Conservation (phyloP, 2,888 invertebrate genomes). For the Epinotia demarniana region DNA sequence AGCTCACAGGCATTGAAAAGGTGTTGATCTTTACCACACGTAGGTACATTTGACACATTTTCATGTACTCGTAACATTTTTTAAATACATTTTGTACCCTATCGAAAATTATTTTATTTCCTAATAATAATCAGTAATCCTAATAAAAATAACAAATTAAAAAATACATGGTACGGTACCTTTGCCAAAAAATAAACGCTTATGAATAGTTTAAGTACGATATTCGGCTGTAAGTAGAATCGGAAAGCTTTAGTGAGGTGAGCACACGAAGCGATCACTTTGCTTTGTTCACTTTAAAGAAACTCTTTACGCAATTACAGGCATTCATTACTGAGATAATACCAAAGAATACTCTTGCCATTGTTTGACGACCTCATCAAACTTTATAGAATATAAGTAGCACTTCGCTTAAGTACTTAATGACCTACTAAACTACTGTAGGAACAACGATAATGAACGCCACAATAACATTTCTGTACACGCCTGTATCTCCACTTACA, state of each 20-base stretch:
- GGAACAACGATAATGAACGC: constrained; percentile 46
- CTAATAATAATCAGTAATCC: too few species aligned
- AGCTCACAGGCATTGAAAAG: too few species aligned
- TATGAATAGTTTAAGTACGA: too few species aligned
- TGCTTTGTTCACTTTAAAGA: constrained; percentile 13
- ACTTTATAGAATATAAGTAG: constrained; percentile 21
- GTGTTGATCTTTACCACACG: too few species aligned
- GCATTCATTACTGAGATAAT: constrained; percentile 13
- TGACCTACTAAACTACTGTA: constrained; percentile 46
- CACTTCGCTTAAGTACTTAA: constrained; percentile 44
- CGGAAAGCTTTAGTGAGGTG: background rate
- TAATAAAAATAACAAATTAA: too few species aligned
- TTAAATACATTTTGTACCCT: too few species aligned
- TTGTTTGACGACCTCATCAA: constrained; percentile 26
- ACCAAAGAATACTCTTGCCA: constrained; percentile 20
- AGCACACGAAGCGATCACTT: background rate
- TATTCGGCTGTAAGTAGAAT: too few species aligned
- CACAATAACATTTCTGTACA: constrained; percentile 55
- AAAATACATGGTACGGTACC: too few species aligned
- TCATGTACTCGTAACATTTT: too few species aligned
- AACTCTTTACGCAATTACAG: constrained; percentile 9
- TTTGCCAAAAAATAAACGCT: too few species aligned
- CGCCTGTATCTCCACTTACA: constrained; percentile 74
- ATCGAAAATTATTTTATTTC: too few species aligned
- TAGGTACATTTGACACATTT: too few species aligned